Evolutionary conservation across 1,140 invertebrate species (phyloP), one percentile per base, ranked within the genome.

Genomic region (Gonatopus flavifemur): DNA sequence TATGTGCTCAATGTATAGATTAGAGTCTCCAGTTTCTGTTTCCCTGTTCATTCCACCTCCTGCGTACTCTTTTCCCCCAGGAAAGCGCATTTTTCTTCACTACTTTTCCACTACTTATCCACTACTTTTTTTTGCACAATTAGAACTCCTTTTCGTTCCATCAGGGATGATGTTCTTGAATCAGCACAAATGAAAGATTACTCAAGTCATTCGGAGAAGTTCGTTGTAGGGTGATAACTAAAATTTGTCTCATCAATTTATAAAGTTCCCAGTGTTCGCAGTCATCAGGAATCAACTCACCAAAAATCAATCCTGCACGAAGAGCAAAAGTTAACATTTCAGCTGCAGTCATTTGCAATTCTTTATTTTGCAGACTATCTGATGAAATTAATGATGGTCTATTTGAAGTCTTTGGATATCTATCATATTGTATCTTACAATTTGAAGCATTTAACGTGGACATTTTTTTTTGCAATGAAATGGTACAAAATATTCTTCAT

Each of bases 251-350:
- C 16, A 68, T 28, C 6, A 56, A 48, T 30, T 44, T 49, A 44
- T 66, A 66, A 18, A 64, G 49, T 19, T 45, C 43, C 62, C 64
- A 70, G 35, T 52, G 19, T 8, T 60, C 45, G 47, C 60, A 43
- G 40, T 51, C 30, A 46, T 58, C 37, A 13, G 37, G 15, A 47
- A 68, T 49, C 9, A 64, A 48, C 44, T 70, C 59, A 8, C 58
- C 59, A 32, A 68, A 44, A 3, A 67, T 49, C 12, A 69, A 33
- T 1, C 55, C 52, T 16, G 54, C 52, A 55, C 49, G 47, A 35
- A 55, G 38, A 19, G 62, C 41, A 30, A 69, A 59, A 15, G 49
- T 52, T 19, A 55, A 31, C 54, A 65, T 68, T 63, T 71, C 53
- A 28, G 63, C 46, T 4, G 64, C 53, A 21, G 62, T 56, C 33